Evolutionary conservation across 2,797 vertebrate genomes (phyloP).

Genomic region (Chrosomus eos): DNA sequence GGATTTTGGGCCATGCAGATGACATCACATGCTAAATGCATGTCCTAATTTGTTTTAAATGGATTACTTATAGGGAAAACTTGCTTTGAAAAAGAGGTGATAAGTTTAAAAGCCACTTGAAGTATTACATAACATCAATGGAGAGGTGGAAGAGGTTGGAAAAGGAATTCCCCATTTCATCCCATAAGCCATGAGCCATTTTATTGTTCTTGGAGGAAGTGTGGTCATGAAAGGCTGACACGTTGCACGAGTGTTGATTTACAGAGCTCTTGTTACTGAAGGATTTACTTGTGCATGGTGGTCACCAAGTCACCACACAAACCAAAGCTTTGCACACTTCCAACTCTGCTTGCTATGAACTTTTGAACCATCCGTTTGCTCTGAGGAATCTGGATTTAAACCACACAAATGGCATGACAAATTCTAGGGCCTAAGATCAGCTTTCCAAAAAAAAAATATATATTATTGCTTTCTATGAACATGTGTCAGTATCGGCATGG

Average conservation of each 20-base stretch:
- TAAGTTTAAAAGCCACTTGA: not conserved
- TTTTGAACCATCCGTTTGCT: conserved; percentile 10
- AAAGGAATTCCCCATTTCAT: conserved; percentile 4
- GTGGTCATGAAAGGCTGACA: not conserved
- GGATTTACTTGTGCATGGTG: conserved; percentile 12
- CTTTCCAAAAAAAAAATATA: not conserved
- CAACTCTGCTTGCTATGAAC: conserved; percentile 13
- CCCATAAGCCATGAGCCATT: not conserved
- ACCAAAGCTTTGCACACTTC: conserved; percentile 23
- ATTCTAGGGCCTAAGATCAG: not conserved
- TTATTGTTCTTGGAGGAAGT: conserved; percentile 38
- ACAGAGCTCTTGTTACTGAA: conserved; percentile 16
- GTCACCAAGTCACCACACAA: not conserved
- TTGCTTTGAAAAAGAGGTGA: not conserved
- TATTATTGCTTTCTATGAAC: not conserved
- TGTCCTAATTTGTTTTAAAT: not conserved
- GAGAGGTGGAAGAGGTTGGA: not conserved
- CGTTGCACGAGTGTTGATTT: conserved; percentile 9
- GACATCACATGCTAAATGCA: not conserved
- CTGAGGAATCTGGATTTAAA: not conserved
- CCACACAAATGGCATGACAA: not conserved
- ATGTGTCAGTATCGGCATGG: not conserved
- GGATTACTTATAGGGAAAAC: not conserved
- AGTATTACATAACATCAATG: not conserved
- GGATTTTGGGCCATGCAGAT: not conserved